Evolutionary conservation across 1,140 invertebrate genomes (phyloP).

Genomic region (Pinna nobilis): DNA sequence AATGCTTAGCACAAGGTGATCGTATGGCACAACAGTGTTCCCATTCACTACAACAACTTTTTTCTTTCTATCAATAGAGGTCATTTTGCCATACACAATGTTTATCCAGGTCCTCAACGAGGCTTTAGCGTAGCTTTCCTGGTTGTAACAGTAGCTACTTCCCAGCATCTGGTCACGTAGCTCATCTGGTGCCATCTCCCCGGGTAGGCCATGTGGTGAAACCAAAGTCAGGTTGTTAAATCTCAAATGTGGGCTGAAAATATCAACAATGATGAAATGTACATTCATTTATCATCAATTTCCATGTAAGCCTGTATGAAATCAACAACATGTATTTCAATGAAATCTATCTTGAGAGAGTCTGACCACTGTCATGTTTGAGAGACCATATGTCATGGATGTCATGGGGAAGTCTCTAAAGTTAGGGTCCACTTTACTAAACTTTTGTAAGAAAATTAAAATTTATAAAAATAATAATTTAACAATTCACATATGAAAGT

Average conservation of each 20-base stretch:
- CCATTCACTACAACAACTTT: slow-evolving; percentile 71
- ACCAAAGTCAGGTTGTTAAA: slow-evolving; percentile 78
- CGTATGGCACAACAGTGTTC: slow-evolving; percentile 68
- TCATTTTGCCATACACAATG: slow-evolving; percentile 74
- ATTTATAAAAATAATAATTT: too few relatives aligned
- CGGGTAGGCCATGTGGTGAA: slow-evolving; percentile 81
- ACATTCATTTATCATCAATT: too few relatives aligned
- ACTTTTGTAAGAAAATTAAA: too few relatives aligned
- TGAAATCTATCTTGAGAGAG: too few relatives aligned
- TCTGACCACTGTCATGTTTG: too few relatives aligned
- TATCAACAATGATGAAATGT: neutral
- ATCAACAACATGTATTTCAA: too few relatives aligned
- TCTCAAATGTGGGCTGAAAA: slow-evolving; percentile 71
- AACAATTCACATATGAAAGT: too few relatives aligned
- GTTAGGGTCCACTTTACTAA: too few relatives aligned
- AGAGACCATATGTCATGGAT: too few relatives aligned
- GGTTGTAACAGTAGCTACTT: slow-evolving; percentile 64
- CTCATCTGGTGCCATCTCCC: slow-evolving; percentile 70
- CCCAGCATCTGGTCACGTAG: slow-evolving; percentile 63
- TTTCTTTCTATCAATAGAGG: slow-evolving; percentile 70
- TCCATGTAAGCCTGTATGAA: too few relatives aligned
- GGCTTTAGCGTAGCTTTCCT: slow-evolving; percentile 65
- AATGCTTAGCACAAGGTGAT: slow-evolving; percentile 71
- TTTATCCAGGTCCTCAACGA: slow-evolving; percentile 72
- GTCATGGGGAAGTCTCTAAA: too few relatives aligned